Percentiles rank a stretch among this genome's conserved stretches.
Conservation (phyloP, 2,888 invertebrate species). For the Sinodicranocentrus sp. region DNA sequence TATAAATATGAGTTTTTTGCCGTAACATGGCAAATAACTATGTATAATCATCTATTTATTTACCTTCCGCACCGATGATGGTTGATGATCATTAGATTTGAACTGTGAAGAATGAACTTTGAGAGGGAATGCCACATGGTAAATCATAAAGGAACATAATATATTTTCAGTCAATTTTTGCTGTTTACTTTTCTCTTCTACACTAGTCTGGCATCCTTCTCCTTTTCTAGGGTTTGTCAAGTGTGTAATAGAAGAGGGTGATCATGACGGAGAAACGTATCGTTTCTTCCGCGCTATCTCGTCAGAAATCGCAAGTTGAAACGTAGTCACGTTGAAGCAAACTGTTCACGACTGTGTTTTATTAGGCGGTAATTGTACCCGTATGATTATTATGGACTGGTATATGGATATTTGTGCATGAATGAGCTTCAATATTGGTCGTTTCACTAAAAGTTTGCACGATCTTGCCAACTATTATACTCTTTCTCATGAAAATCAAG, state of each 20-base stretch:
- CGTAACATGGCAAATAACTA: background rate
- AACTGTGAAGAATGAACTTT: too few relatives aligned
- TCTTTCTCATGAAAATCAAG: too few relatives aligned
- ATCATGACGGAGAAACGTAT: background rate
- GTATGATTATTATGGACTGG: slow-evolving; percentile 43
- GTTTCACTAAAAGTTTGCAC: background rate
- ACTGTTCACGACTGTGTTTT: slow-evolving; percentile 55
- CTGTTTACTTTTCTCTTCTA: too few relatives aligned
- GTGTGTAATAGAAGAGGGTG: background rate
- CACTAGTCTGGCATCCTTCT: slow-evolving; percentile 12
- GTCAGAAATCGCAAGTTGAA: slow-evolving; percentile 28
- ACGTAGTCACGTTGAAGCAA: slow-evolving; percentile 56
- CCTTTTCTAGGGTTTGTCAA: slow-evolving; percentile 27
- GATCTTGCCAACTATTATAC: background rate
- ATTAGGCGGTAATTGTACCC: slow-evolving; percentile 50
- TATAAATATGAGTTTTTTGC: background rate
- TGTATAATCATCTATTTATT: background rate
- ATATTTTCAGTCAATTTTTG: too few relatives aligned
- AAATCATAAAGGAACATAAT: too few relatives aligned
- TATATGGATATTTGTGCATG: too few relatives aligned
- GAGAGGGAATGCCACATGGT: too few relatives aligned
- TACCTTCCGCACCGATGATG: background rate
- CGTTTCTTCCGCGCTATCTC: slow-evolving; percentile 17
- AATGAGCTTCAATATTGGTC: background rate
- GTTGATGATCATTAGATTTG: background rate